A percentile compares a stretch with the other conserved stretches of the same genome.
Conservation (phyloP, 2,797 vertebrate genomes). For the Coregonus sp. region DNA sequence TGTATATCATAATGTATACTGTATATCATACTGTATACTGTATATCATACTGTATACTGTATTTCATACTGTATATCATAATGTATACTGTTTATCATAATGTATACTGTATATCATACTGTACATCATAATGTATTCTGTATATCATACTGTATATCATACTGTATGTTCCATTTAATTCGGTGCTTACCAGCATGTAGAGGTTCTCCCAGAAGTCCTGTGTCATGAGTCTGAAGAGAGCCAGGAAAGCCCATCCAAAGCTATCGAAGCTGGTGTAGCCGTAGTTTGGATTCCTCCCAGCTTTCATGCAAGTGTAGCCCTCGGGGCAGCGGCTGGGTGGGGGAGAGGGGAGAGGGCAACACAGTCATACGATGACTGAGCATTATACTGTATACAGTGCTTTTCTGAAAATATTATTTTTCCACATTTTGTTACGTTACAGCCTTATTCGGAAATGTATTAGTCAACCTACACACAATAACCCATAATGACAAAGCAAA, state of each 20-base stretch:
- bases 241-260: constrained; percentile 98
- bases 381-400: constrained; percentile 19
- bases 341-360: constrained; percentile 8
- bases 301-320: constrained; percentile 97
- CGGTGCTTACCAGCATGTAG: constrained; percentile 85
- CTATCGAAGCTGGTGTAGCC: constrained; percentile 99
- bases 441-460: no score
- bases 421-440: no score
- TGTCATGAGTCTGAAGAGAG: constrained; percentile 99
- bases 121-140: not conserved
- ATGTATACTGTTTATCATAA: no score
- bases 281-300: constrained; percentile 97
- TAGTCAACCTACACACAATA: no score
- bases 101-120: no score
- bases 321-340: constrained; percentile 90
- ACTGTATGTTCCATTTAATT: no score
- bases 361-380: constrained; percentile 48
- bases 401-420: no score
- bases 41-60: no score
- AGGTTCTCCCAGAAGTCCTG: constrained; percentile 99
- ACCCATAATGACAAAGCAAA: no score
- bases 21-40: no score
- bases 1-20: no score
- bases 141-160: not conserved
- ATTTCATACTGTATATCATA: no score